Evolutionary conservation across 1,140 invertebrate genomes (phyloP), one percentile per base, ranked within the genome.

Genomic region (Hylyphantes graminicola): DNA sequence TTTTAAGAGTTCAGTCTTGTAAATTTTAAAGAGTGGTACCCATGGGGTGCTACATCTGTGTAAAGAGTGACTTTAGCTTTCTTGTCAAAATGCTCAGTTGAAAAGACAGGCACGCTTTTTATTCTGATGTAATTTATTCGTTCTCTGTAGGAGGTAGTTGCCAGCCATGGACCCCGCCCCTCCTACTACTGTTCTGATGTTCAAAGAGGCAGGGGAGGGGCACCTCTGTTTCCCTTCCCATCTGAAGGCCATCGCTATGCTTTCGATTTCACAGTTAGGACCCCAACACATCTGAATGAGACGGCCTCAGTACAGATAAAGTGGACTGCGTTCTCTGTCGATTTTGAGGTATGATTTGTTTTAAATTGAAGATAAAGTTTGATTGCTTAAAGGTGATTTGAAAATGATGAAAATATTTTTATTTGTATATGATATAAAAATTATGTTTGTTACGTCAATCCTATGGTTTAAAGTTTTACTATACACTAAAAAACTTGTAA

Each of bases 121-220:
- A 59, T 13, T 13, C 12, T 7, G 5, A 5, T 11, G 10, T 74
- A 12, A 57, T 73, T 5, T n/a, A 74, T 57, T 55, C 21, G 7
- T 59, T 7, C 91, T 35, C 63, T 86, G n/a, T 85, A 89, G 88
- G 88, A 88, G 74, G 80, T 87, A 48, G 87, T 89, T 11, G 88
- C 87, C 15, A 87, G 73, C 51, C 83, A 85, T 70, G 83, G 48
- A 35, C 63, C 86, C 12, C 82, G 65, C 7, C 55, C 76, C 65
- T 68, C 80, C 21, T 68, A 70, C 59, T 70, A 72, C 59, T 78
- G 84, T 11, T 80, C 78, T 10, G 80, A 88, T 73, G 83, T 78
- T 17, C 74, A 77, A 21, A 70, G 85, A 54, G 61, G 81, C n/a
- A 50, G 59, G 11, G 59, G 85, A 12, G 35, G 35, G 35, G 65